phyloP scores from a whole-genome alignment of 2,888 invertebrate genomes.

The Seira ritae region DNA sequence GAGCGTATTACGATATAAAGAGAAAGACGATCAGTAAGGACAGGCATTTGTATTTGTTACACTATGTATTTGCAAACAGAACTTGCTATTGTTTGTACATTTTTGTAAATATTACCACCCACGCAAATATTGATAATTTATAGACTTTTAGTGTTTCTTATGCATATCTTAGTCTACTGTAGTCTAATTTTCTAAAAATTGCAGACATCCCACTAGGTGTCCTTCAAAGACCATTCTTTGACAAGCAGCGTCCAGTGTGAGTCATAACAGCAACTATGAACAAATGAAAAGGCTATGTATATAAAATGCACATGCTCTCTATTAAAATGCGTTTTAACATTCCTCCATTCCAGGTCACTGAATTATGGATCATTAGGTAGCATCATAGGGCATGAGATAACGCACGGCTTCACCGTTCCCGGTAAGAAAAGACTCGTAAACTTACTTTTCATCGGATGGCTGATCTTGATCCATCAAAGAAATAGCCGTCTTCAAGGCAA shows the following conservation, averaged over 20 bases:
- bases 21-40: constrained; percentile 66
- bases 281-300: too few species aligned
- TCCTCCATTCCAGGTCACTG: constrained; percentile 31
- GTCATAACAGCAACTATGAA: constrained; percentile 7
- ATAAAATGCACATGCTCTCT: too few species aligned
- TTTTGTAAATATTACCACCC: background rate
- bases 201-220: constrained; percentile 64
- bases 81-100: background rate
- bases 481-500: too few species aligned
- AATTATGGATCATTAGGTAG: constrained; percentile 64
- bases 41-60: background rate
- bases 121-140: too few species aligned
- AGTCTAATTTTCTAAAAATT: background rate
- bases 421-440: constrained; percentile 24
- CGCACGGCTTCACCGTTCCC: constrained; percentile 45
- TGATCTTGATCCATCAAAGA: too few species aligned
- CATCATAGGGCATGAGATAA: constrained; percentile 60
- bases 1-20: constrained; percentile 64
- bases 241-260: constrained; percentile 57
- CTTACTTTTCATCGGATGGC: too few species aligned
- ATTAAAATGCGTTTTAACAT: background rate
- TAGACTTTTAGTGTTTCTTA: background rate
- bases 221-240: constrained; percentile 62
- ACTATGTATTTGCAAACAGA: too few species aligned
- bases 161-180: background rate